Base-by-base conservation (phyloP, 1,140 invertebrate species). In the Hylyphantes graminicola region DNA sequence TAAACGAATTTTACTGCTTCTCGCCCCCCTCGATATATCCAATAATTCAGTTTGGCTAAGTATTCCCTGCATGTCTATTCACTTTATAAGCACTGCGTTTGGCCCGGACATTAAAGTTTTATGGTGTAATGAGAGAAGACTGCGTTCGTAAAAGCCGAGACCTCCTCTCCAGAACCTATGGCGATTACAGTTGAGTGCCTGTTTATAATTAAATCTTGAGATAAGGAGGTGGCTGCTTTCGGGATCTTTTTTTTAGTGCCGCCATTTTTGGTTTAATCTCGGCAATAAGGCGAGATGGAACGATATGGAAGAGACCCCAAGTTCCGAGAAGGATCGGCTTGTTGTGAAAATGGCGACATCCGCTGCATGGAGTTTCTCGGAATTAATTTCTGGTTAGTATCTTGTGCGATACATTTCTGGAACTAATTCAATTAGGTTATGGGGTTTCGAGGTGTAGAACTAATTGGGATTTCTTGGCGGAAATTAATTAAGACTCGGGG, bases 31-130 rank as follows among this genome's bases (percentile, higher is more conserved):
- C 76, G 76, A 78, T 65, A 67, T 78, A 78, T 77, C 75, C 57
- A 78, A 78, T 78, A 78, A 78, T 78, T 78, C 76, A 78, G 76
- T 65, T 67, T 53, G 35, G 76, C 50, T 78, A 78, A 78, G 76
- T 78, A 78, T 63, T 78, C 63, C 21, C 57, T 59, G 55, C 55
- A 63, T 64, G 74, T 59, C 74, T 53, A 76, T 50, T 57, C 74
- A 63, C 74, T 76, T 76, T 76, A 76, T 76, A 76, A 76, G 74
- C 74, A 63, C 64, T 63, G 57, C 74, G 55, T 76, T 61, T 63
- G 50, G 57, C 48, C 15, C 74, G 74, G 61, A 63, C 57, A 59
- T 76, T 63, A 63, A 63, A 76, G 59, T 76, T 76, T 75, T 75
- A 76, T 76, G 74, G 59, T 76, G 57, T 76, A 76, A 76, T 63